phyloP scores from a whole-genome alignment of 1,140 invertebrate genomes.

The Lerema accius region DNA sequence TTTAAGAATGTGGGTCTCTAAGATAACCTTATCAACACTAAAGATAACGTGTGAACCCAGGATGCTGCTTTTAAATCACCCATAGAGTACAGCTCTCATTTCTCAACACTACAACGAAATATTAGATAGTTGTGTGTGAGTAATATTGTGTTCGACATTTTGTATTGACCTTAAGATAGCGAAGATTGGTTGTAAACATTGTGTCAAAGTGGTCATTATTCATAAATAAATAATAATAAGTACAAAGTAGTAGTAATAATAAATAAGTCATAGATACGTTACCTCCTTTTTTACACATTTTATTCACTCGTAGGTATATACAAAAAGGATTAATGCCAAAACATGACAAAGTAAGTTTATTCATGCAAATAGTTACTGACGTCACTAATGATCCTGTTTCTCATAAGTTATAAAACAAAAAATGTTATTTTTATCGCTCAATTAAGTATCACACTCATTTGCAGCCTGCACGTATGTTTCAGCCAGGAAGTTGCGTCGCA shows the following conservation, averaged over 20 bases:
- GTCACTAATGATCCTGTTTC: too few species aligned
- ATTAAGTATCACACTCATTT: background rate
- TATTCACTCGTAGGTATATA: too few species aligned
- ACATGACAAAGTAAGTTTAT: too few species aligned
- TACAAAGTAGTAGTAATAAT: too few species aligned
- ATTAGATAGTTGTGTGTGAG: background rate
- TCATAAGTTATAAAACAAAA: too few species aligned
- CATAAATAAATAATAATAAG: too few species aligned
- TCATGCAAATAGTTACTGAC: too few species aligned
- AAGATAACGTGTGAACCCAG: conserved; percentile 39
- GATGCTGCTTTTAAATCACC: conserved; percentile 22
- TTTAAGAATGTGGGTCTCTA: conserved; percentile 40
- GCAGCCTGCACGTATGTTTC: background rate
- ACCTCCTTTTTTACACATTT: too few species aligned
- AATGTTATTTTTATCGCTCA: background rate
- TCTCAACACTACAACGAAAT: conserved; percentile 1
- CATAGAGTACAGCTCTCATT: conserved; percentile 14
- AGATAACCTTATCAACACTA: conserved; percentile 51
- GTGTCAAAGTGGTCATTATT: background rate
- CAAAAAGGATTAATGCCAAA: too few species aligned
- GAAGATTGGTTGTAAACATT: background rate
- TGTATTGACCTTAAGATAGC: background rate
- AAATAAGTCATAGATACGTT: too few species aligned
- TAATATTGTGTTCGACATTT: background rate
- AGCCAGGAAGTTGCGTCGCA: background rate